These are phyloP conservation scores for Heteromyza rotundicornis DNA, from an alignment of 2,888 invertebrate genomes.

Conservation along the genomic window DNA sequence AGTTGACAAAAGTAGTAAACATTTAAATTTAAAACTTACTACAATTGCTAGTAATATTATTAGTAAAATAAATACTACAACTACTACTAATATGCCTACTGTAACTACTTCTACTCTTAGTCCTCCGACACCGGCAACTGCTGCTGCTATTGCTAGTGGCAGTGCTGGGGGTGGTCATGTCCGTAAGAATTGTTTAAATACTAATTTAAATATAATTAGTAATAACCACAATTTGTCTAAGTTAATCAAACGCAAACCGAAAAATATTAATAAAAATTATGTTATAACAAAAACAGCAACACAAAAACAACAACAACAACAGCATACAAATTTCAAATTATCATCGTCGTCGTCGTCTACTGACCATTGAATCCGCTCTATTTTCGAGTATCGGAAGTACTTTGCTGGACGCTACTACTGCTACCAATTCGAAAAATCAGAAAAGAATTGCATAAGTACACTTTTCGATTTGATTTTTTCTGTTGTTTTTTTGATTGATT, in stretches of 20 bases:
- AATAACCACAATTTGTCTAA: constrained; percentile 23
- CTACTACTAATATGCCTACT: constrained; percentile 15
- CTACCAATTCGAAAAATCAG: too few species aligned
- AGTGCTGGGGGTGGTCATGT: too few species aligned
- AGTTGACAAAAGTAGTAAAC: neutral
- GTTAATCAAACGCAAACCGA: constrained; percentile 23
- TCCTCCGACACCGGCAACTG: constrained; percentile 6
- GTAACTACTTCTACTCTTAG: constrained; percentile 14
- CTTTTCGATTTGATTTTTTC: too few species aligned
- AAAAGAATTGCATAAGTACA: too few species aligned
- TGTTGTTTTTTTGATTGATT: too few species aligned
- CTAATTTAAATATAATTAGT: constrained; percentile 9
- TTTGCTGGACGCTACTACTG: too few species aligned
- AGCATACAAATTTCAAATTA: too few species aligned
- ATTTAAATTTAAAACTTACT: constrained; percentile 7
- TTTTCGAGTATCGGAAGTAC: too few species aligned
- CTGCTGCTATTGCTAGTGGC: constrained; percentile 14
- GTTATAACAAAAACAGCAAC: constrained; percentile 16
- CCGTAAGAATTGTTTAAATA: too few species aligned
- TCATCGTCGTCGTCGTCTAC: too few species aligned
- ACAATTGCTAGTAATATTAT: constrained; percentile 32
- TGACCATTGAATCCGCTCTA: too few species aligned
- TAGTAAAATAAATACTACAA: constrained; percentile 23
- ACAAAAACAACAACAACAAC: constrained; percentile 11
- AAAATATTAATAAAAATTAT: constrained; percentile 21